These are phyloP conservation scores for Argyrosomus japonicus DNA, from an alignment of 2,113 vertebrate species.

Conservation along the genomic window DNA sequence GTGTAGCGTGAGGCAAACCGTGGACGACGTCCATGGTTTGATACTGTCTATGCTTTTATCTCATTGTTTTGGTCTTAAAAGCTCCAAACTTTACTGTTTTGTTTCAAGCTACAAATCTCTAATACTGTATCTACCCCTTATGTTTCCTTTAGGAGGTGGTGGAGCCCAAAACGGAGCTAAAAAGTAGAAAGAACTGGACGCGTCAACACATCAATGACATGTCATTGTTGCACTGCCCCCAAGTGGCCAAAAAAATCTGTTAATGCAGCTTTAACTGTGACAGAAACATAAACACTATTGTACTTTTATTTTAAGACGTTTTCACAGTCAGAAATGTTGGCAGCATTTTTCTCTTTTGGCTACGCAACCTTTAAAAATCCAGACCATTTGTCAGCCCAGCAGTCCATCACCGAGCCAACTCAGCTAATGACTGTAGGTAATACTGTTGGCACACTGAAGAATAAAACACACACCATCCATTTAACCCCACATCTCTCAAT, in stretches of 20 bases:
- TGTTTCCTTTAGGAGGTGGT: too few relatives aligned
- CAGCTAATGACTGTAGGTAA: conserved; percentile 49
- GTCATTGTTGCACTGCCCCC: neutral
- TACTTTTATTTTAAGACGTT: conserved; percentile 20
- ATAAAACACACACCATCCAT: conserved; percentile 35
- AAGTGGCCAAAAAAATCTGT: neutral
- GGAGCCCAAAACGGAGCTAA: too few relatives aligned
- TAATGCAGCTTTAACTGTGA: neutral
- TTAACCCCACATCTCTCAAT: conserved; percentile 15
- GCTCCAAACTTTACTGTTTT: too few relatives aligned
- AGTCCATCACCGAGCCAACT: conserved; percentile 28
- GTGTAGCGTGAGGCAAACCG: too few relatives aligned
- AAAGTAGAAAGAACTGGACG: neutral
- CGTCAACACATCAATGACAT: neutral
- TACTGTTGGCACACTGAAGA: conserved; percentile 46
- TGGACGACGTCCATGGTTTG: too few relatives aligned
- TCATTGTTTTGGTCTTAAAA: too few relatives aligned
- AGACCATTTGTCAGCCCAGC: conserved; percentile 48
- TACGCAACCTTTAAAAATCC: conserved; percentile 1
- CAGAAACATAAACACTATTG: neutral
- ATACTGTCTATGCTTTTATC: too few relatives aligned
- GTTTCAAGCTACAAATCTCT: too few relatives aligned
- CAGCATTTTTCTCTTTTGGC: conserved; percentile 42
- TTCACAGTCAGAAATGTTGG: conserved; percentile 43
- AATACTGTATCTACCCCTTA: too few relatives aligned